Evolutionary conservation across 2,888 invertebrate species (phyloP).

Genomic region (Andrena fulva): DNA sequence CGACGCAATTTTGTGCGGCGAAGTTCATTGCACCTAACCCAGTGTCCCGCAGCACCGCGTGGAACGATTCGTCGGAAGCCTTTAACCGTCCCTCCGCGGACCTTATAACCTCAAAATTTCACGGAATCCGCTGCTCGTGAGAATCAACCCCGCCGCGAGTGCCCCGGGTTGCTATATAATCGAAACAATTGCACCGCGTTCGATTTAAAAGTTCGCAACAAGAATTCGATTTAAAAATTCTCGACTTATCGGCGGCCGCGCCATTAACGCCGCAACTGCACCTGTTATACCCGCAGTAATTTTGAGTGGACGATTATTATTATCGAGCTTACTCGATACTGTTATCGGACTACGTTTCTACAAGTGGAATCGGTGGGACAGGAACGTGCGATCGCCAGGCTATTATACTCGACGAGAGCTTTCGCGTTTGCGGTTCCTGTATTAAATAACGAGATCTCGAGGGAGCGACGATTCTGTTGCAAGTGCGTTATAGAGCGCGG

Average conservation of each 20-base stretch:
- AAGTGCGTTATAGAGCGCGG: neutral
- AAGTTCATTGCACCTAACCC: slow-evolving; percentile 64
- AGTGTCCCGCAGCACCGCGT: slow-evolving; percentile 22
- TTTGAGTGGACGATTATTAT: too few relatives aligned
- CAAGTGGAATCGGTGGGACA: neutral
- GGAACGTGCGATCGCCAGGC: too few relatives aligned
- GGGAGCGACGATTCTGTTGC: neutral
- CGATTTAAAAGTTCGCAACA: too few relatives aligned
- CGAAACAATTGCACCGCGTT: neutral
- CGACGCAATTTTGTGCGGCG: slow-evolving; percentile 44
- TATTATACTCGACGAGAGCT: too few relatives aligned
- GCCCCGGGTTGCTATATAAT: neutral
- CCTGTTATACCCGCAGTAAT: slow-evolving; percentile 26
- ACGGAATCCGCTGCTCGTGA: neutral
- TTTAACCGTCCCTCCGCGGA: neutral
- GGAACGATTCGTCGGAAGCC: slow-evolving; percentile 9
- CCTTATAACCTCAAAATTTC: slow-evolving; percentile 54
- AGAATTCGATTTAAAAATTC: neutral
- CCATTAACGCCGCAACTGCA: neutral
- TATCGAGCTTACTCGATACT: neutral
- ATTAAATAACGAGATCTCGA: neutral
- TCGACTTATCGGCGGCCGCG: too few relatives aligned
- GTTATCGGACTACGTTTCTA: neutral
- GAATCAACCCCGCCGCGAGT: too few relatives aligned
- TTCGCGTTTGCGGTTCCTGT: neutral